Evolutionary conservation across 2,797 vertebrate species (phyloP), one percentile per base, ranked within the genome.

Genomic region (Lacerta viridis): DNA sequence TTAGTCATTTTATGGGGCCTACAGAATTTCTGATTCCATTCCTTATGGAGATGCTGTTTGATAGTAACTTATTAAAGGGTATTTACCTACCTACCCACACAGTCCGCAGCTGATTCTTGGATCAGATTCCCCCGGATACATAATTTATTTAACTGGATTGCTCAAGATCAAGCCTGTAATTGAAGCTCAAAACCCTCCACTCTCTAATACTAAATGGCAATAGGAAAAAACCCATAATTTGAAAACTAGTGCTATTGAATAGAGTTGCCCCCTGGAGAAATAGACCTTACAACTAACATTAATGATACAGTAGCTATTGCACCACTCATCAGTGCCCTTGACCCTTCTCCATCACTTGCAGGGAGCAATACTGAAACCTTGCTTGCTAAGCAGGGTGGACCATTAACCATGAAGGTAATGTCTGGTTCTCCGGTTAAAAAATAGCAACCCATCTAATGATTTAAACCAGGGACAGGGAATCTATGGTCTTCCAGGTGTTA

Each of bases 21-120:
- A 27, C 15, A 68, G 25, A 10, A 79, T 79, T 86, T 84, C 59
- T 78, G 79, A n/a, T 84, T 85, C 59, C 71, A 33, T 33, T 74
- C 29, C 18, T 64, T 64, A 64, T 84, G 50, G 27, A 8, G 50
- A 66, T 76, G 17, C 27, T 72, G 41, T 46, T 25, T 61, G 13
- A 41, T 17, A 43, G 36, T n/a, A 85, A 10, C 25, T 39, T 75
- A 50, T 61, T 13, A 23, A 86, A 78, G 7, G 29, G 41, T 78
- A 55, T 55, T 55, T 55, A 64, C 61, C 17, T 64, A 23, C 20
- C 18, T 64, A 68, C 11, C 20, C 64, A 69, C 17, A 69, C 3
- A 23, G 10, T 69, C 72, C 17, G 33, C 13, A 59, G 9, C 74
- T 78, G 36, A 78, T 29, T n/a, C 27, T 23, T 79, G 75, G 27